Evolutionary conservation across 2,113 vertebrate species (phyloP).

Genomic region (Mugil cephalus): DNA sequence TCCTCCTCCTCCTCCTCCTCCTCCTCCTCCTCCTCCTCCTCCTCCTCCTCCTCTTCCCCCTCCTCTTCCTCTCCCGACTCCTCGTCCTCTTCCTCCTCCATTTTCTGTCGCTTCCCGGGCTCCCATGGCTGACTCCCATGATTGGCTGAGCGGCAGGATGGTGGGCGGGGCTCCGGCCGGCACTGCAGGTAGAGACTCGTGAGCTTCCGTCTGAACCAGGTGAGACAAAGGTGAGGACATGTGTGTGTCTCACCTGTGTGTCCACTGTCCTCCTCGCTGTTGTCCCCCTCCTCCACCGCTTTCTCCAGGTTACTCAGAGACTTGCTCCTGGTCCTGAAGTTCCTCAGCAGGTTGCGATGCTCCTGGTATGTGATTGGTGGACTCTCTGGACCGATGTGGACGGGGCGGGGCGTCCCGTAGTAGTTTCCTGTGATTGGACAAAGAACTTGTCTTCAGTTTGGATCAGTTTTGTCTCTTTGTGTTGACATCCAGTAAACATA

Average conservation of each 20-base stretch:
- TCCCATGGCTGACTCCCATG: slow-evolving; percentile 74
- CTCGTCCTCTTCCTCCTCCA: too few species aligned
- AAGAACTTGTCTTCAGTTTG: too few species aligned
- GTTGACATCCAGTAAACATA: too few species aligned
- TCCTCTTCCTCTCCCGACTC: too few species aligned
- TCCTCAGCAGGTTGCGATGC: slow-evolving; percentile 85
- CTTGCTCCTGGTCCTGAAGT: slow-evolving; percentile 86
- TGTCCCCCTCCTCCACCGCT: slow-evolving; percentile 83
- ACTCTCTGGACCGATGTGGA: slow-evolving; percentile 85
- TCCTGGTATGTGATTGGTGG: slow-evolving; percentile 87
- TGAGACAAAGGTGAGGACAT: neutral
- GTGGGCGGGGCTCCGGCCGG: slow-evolving; percentile 67
- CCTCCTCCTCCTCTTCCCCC: slow-evolving; percentile 42
- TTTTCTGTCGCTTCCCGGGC: slow-evolving; percentile 62
- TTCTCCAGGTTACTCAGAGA: slow-evolving; percentile 88
- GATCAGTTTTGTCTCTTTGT: too few species aligned
- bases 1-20: slow-evolving; percentile 40
- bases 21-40: slow-evolving; percentile 25
- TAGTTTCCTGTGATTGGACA: slow-evolving; percentile 81
- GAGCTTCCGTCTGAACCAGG: too few species aligned
- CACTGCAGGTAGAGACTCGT: slow-evolving; percentile 31
- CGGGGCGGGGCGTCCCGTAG: slow-evolving; percentile 84
- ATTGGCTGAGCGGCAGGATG: slow-evolving; percentile 77
- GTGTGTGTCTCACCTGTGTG: slow-evolving; percentile 59
- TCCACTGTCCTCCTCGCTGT: slow-evolving; percentile 84